Conservation (phyloP, 2,888 invertebrate species). For the Quadroppia sp. region DNA sequence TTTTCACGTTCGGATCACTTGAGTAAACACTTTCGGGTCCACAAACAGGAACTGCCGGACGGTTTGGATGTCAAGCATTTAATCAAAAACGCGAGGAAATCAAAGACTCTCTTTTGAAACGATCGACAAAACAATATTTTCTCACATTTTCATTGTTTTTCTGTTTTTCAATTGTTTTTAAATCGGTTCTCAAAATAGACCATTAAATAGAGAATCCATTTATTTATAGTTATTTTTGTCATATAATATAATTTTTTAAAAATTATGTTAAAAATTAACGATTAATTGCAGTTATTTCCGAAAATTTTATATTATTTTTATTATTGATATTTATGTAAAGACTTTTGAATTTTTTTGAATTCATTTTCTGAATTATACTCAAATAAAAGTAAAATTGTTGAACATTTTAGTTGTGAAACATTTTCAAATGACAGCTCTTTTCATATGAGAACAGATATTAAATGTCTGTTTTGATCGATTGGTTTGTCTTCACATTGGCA, state of each 20-base stretch:
- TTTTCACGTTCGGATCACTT: conserved; percentile 40
- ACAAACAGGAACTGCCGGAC: conserved; percentile 41
- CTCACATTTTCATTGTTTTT: neutral
- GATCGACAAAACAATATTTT: neutral
- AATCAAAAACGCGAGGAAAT: conserved; percentile 38
- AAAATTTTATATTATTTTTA: too few relatives aligned
- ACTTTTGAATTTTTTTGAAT: too few relatives aligned
- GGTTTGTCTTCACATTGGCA: too few relatives aligned
- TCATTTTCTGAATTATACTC: too few relatives aligned
- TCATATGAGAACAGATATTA: too few relatives aligned
- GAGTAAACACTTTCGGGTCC: conserved; percentile 39
- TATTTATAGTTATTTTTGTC: neutral
- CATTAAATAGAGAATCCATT: neutral
- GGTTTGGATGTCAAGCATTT: conserved; percentile 39
- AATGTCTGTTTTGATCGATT: too few relatives aligned
- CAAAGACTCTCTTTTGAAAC: conserved; percentile 5
- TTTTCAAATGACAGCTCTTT: too few relatives aligned
- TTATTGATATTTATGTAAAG: too few relatives aligned
- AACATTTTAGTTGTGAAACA: too few relatives aligned
- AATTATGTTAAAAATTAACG: too few relatives aligned
- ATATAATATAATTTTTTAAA: neutral
- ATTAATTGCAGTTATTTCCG: too few relatives aligned
- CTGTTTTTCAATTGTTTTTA: neutral
- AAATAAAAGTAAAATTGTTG: too few relatives aligned
- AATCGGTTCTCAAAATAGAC: neutral